phyloP scores from a whole-genome alignment of 2,113 vertebrate species.

The Misgurnus mizolepis region DNA sequence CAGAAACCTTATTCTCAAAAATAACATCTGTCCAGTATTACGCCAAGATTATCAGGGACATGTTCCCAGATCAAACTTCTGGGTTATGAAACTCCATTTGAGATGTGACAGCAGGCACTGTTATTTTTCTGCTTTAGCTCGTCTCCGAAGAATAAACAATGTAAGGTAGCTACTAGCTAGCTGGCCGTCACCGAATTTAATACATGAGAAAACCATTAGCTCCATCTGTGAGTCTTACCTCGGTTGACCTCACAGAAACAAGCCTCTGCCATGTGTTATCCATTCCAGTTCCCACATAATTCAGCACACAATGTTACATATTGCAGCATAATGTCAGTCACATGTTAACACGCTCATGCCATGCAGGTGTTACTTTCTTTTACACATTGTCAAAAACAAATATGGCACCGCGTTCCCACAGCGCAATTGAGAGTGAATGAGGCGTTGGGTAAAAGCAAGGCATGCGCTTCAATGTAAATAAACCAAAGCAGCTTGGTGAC shows the following conservation, averaged over 20 bases:
- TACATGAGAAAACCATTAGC: slow-evolving; percentile 54
- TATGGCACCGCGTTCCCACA: neutral
- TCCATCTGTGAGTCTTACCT: slow-evolving; percentile 61
- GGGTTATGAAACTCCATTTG: slow-evolving; percentile 26
- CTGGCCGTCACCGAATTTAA: slow-evolving; percentile 39
- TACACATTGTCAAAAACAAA: neutral
- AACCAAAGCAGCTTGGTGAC: slow-evolving; percentile 34
- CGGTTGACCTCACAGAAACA: slow-evolving; percentile 59
- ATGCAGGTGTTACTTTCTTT: slow-evolving; percentile 21
- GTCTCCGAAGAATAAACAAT: slow-evolving; percentile 65
- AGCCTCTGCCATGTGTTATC: slow-evolving; percentile 16
- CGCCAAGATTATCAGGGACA: slow-evolving; percentile 68
- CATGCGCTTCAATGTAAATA: slow-evolving; percentile 35
- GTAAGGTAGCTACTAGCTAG: slow-evolving; percentile 70
- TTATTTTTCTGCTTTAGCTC: slow-evolving; percentile 64
- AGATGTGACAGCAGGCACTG: slow-evolving; percentile 56
- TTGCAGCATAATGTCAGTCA: slow-evolving; percentile 28
- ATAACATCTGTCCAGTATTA: slow-evolving; percentile 62
- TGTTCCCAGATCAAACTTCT: slow-evolving; percentile 60
- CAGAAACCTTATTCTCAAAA: slow-evolving; percentile 50
- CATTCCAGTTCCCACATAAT: slow-evolving; percentile 37
- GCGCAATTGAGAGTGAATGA: slow-evolving; percentile 13
- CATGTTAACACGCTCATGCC: slow-evolving; percentile 23
- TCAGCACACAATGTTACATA: slow-evolving; percentile 32
- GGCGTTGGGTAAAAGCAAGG: slow-evolving; percentile 5